Conservation (phyloP, 1,140 invertebrate species). For the Sycophila sp. region DNA sequence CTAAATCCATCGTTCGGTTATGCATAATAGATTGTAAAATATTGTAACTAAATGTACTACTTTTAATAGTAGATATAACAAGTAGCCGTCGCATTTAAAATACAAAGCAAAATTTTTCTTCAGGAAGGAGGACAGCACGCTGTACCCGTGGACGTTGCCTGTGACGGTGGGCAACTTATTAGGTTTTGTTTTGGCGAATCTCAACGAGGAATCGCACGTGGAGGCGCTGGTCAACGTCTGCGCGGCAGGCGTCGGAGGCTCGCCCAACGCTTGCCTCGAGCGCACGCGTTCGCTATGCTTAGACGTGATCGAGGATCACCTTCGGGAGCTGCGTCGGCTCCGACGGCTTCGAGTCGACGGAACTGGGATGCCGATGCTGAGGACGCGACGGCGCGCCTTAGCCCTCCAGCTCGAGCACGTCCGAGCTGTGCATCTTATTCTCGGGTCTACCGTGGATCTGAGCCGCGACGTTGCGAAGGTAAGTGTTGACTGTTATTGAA, state of each 20-base stretch:
- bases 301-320: constrained; percentile 55
- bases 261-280: constrained; percentile 54
- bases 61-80: too few species aligned
- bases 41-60: too few species aligned
- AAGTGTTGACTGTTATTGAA: not conserved
- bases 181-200: constrained; percentile 77
- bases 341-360: constrained; percentile 34
- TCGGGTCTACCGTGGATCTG: constrained; percentile 54
- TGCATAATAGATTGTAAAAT: too few species aligned
- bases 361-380: not conserved
- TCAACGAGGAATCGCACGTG: constrained; percentile 63
- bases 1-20: too few species aligned
- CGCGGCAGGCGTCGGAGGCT: constrained; percentile 50
- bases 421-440: constrained; percentile 57
- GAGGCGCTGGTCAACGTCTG: constrained; percentile 63
- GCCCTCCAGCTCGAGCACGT: constrained; percentile 56
- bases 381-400: constrained; percentile 42
- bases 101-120: constrained; percentile 51
- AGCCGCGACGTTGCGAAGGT: constrained; percentile 45
- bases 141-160: constrained; percentile 72
- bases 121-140: constrained; percentile 79
- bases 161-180: constrained; percentile 76
- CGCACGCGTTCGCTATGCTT: constrained; percentile 57
- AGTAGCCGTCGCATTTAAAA: too few species aligned
- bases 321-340: constrained; percentile 52